Evolutionary conservation across 2,888 invertebrate species (phyloP).

Genomic region (Notodonta ziczac): DNA sequence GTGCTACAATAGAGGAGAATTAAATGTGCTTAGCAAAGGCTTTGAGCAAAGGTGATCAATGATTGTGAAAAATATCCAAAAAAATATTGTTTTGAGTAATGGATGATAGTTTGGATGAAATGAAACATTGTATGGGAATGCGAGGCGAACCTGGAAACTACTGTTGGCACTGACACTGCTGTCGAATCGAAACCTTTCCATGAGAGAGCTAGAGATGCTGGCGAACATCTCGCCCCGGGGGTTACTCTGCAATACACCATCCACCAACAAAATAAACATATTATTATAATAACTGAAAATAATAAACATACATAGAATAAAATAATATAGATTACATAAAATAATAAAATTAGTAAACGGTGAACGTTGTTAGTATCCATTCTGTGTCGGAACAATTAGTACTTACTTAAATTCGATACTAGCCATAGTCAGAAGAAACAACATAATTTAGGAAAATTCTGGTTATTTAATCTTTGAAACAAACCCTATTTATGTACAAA

Average conservation of each 20-base stretch:
- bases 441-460: no score
- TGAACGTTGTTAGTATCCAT: constrained; percentile 2
- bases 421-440: no score
- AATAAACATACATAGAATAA: constrained; percentile 52
- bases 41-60: constrained; percentile 23
- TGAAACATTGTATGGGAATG: constrained; percentile 69
- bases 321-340: constrained; percentile 24
- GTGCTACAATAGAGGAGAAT: constrained; percentile 20
- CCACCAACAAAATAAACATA: constrained; percentile 36
- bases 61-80: constrained; percentile 25
- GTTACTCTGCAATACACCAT: constrained; percentile 86
- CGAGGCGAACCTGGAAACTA: constrained; percentile 88
- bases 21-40: constrained; percentile 28
- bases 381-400: background rate
- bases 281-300: constrained; percentile 56
- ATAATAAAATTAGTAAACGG: constrained; percentile 19
- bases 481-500: no score
- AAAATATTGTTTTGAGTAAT: constrained; percentile 34
- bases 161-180: constrained; percentile 90
- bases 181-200: constrained; percentile 92
- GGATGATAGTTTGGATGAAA: constrained; percentile 32
- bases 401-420: no score
- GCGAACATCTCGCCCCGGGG: constrained; percentile 93
- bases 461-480: no score
- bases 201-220: constrained; percentile 91